Base-by-base conservation (phyloP, 2,797 vertebrate species). In the Sebastolobus altivelis region DNA sequence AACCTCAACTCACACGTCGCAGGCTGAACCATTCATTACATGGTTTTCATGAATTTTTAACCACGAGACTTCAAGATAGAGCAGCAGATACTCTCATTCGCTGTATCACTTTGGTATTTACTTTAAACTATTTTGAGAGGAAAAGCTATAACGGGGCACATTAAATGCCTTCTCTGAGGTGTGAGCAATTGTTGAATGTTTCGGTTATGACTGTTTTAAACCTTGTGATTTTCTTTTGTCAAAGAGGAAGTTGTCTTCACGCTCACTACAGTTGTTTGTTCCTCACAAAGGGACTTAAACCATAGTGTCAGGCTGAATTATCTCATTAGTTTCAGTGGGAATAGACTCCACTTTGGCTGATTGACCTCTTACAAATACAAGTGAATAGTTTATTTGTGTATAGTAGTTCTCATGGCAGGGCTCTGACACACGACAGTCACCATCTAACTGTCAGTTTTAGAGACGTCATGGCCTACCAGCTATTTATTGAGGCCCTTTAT, bases 201-300 rank as follows among this genome's bases (percentile, higher is more conserved):
- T 35, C 2, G 0, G 29, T 9, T n/a, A 18, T 12, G 33, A 65
- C 68, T 46, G 20, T 66, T 67, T 81, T 68, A 2, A 46, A 43
- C 56, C 76, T 58, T 65, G 68, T 85, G 67, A 71, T 79, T 73
- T 65, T 70, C 16, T 74, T 71, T 38, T 29, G 31, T 67, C 11
- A 65, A 80, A 77, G 70, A 66, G 84, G 84, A 89, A 87, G 77
- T 81, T 67, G 63, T 59, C 16, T 66, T 83, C 16, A 20, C 43
- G 27, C 55, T 56, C 1, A n/a, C 1, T 43, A 29, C 27, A 22
- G 20, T 54, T 79, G 52, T 67, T 59, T 72, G 33, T 76, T 58
- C 72, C n/a, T 65, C 31, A 75, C 54, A 68, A 65, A 66, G 14
- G 31, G 29, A 58, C 40, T 10, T 10, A 25, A 60, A 69, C 43